Evolutionary conservation across 2,113 vertebrate genomes (phyloP), one percentile per base, ranked within the genome.

Genomic region (Apodemus speciosus): DNA sequence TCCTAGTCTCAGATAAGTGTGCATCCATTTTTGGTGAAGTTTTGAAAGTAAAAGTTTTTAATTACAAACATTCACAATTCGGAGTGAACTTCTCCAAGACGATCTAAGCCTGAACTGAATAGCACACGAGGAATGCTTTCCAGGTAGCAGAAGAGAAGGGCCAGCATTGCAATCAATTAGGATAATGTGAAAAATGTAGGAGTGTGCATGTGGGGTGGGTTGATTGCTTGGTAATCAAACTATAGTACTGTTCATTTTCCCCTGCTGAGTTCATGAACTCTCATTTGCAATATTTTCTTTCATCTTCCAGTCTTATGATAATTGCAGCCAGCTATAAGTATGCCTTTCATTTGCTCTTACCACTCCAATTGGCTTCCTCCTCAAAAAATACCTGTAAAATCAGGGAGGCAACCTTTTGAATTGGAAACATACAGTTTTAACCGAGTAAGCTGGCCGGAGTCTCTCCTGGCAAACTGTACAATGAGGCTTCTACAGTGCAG

Each of bases 281-380:
- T 81, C 32, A n/a, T 94, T 93, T 80, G 30, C 40, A 92, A 53
- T 66, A 79, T 64, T 95, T 94, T 83, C 56, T 95, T 95, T 40
- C 4, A 32, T 88, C 27, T 93, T n/a, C 32, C 85, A 21, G 20
- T 93, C 43, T 80, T 75, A 53, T 43, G 60, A 72, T 64, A 95
- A 68, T 89, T 94, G 25, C 25, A n/a, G 40, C 89, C 46, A 91
- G 8, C 40, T 73, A 46, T 71, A 95, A 86, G 69, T 89, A 83
- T 76, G 0, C 25, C 35, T 80, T 35, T 84, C 49, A 80, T 73
- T 85, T 76, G 30, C 38, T 90, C 51, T 90, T 53, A 87, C 14
- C 18, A 51, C 76, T 87, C 86, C 71, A 5, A 38, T 81, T 87
- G 23, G 3, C 10, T 75, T 92, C 91, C 25, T 89, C 25, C 32